Conservation (phyloP, 2,797 vertebrate species). For the Petrocephalus schoutedeni region DNA sequence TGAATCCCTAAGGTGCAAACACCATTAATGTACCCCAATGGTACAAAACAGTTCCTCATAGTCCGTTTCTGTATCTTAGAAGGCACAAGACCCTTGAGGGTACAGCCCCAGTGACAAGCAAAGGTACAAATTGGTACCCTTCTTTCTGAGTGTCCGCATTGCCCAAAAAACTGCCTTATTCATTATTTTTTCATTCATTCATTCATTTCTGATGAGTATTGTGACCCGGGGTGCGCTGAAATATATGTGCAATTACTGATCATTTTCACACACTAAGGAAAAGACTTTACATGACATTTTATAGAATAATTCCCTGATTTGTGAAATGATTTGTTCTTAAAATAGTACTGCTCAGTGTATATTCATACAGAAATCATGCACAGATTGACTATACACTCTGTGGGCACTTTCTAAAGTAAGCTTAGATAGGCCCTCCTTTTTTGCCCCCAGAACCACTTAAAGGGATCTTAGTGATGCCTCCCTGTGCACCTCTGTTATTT, state of each 20-base stretch:
- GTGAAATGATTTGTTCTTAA: neutral
- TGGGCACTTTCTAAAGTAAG: neutral
- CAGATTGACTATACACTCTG: neutral
- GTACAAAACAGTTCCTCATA: too few relatives aligned
- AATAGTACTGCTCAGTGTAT: neutral
- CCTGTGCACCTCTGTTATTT: neutral
- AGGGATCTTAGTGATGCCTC: neutral
- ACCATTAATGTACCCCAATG: too few relatives aligned
- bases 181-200: neutral
- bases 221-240: neutral
- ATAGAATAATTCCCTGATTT: neutral
- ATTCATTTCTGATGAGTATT: neutral
- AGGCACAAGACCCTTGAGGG: too few relatives aligned
- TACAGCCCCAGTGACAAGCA: too few relatives aligned
- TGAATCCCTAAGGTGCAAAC: too few relatives aligned
- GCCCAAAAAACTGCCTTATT: neutral
- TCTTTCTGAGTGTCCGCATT: neutral
- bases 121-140: too few relatives aligned
- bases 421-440: neutral
- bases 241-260: neutral
- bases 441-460: neutral
- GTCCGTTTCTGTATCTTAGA: too few relatives aligned
- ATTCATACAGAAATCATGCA: neutral
- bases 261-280: neutral
- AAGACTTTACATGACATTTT: neutral